phyloP scores from a whole-genome alignment of 2,888 invertebrate species.

The Listrodromus nycthemerus region DNA sequence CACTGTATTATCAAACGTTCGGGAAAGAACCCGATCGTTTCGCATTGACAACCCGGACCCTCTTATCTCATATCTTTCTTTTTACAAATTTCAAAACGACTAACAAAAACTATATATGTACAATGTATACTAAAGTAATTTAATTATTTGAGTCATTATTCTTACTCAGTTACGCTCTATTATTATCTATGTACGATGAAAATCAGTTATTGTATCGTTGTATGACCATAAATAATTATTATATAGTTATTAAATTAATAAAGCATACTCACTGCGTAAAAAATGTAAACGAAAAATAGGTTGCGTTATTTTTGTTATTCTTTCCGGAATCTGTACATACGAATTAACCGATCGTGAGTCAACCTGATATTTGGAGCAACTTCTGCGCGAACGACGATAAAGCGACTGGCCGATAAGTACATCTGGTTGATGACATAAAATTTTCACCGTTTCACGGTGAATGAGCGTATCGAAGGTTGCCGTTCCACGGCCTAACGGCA shows the following conservation, averaged over 20 bases:
- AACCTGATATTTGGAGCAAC: slow-evolving; percentile 14
- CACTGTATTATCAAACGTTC: slow-evolving; percentile 45
- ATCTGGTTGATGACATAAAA: slow-evolving; percentile 3
- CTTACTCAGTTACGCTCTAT: slow-evolving; percentile 77
- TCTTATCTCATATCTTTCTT: slow-evolving; percentile 69
- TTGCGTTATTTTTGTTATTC: background rate
- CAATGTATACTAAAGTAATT: slow-evolving; percentile 58
- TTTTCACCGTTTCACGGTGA: slow-evolving; percentile 42
- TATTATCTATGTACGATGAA: slow-evolving; percentile 74
- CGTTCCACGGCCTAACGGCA: slow-evolving; percentile 75
- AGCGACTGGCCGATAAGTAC: background rate
- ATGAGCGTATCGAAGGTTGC: slow-evolving; percentile 10
- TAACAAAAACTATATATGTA: slow-evolving; percentile 71
- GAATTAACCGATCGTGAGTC: background rate
- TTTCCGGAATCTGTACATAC: background rate
- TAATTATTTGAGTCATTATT: slow-evolving; percentile 72
- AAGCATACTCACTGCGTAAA: slow-evolving; percentile 79
- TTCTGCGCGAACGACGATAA: background rate
- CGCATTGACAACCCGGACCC: slow-evolving; percentile 8
- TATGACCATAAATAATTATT: slow-evolving; percentile 71
- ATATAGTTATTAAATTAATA: slow-evolving; percentile 79
- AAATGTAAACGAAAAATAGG: slow-evolving; percentile 24
- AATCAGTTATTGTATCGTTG: slow-evolving; percentile 79
- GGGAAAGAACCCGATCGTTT: slow-evolving; percentile 19
- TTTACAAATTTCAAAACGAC: slow-evolving; percentile 73